Conservation (phyloP, 2,797 vertebrate genomes). For the Microctenopoma lineatum region DNA sequence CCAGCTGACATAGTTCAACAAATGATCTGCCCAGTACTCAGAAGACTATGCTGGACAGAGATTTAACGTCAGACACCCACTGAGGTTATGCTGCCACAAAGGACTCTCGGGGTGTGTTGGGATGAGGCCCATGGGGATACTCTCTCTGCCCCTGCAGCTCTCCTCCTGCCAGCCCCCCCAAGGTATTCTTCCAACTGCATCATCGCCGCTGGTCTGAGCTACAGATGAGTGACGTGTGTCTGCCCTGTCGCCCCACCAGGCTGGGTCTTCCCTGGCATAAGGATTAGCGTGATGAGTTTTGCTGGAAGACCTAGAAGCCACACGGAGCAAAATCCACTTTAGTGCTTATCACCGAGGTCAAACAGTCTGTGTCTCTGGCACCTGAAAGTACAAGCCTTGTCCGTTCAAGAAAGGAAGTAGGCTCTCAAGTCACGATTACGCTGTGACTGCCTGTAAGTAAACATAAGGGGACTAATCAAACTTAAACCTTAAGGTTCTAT, state of each 20-base stretch:
- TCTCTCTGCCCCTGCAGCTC: conserved; percentile 62
- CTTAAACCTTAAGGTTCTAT: background rate
- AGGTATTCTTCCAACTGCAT: conserved; percentile 15
- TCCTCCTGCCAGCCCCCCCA: conserved; percentile 58
- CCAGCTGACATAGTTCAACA: background rate
- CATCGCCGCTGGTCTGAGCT: conserved; percentile 13
- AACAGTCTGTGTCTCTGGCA: background rate
- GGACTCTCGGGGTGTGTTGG: conserved; percentile 38
- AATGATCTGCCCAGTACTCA: background rate
- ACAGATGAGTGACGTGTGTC: background rate
- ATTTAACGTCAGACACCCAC: conserved; percentile 51
- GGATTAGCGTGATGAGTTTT: conserved; percentile 73
- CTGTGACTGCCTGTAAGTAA: background rate
- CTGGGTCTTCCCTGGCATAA: conserved; percentile 54
- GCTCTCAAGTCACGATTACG: background rate
- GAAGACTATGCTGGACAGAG: too few species aligned
- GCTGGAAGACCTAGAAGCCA: conserved; percentile 50
- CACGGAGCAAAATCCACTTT: background rate
- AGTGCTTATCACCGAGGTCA: background rate
- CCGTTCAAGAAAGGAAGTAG: background rate
- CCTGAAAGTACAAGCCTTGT: background rate
- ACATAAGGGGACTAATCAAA: background rate
- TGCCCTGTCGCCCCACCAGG: conserved; percentile 22
- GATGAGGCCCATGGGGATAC: conserved; percentile 67
- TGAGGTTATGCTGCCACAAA: conserved; percentile 50